phyloP scores from a whole-genome alignment of 2,797 vertebrate genomes.

The Spheniscus humboldti region DNA sequence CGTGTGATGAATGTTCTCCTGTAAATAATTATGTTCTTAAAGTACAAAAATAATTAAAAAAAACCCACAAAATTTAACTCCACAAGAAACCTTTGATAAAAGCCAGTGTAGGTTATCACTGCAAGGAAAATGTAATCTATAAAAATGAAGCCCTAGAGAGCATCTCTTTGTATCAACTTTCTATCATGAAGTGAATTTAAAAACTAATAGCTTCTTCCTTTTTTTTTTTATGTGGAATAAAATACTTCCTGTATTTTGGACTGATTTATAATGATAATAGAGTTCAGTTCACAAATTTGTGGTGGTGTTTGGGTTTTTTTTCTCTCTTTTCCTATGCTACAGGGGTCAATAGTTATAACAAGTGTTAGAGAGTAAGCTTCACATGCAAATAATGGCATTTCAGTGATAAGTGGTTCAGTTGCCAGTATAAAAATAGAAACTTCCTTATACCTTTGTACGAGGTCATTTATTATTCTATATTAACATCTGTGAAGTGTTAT shows the following conservation, averaged over 20 bases:
- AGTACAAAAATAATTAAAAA: neutral
- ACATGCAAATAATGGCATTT: slow-evolving; percentile 34
- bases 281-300: neutral
- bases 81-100: neutral
- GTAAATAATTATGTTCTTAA: neutral
- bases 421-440: neutral
- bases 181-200: neutral
- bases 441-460: neutral
- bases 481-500: neutral
- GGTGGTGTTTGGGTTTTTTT: rapidly evolving
- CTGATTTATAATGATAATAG: neutral
- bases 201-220: neutral
- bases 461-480: slow-evolving; percentile 11
- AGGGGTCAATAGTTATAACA: neutral
- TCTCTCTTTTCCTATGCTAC: neutral
- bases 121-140: neutral
- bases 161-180: neutral
- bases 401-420: neutral
- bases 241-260: neutral
- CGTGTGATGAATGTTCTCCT: rapidly evolving
- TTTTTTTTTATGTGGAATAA: neutral
- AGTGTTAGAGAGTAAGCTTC: neutral
- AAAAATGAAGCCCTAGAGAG: neutral
- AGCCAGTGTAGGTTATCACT: neutral
- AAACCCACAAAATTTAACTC: neutral